Conservation (phyloP, 2,113 vertebrate species). For the Salvator merianae region DNA sequence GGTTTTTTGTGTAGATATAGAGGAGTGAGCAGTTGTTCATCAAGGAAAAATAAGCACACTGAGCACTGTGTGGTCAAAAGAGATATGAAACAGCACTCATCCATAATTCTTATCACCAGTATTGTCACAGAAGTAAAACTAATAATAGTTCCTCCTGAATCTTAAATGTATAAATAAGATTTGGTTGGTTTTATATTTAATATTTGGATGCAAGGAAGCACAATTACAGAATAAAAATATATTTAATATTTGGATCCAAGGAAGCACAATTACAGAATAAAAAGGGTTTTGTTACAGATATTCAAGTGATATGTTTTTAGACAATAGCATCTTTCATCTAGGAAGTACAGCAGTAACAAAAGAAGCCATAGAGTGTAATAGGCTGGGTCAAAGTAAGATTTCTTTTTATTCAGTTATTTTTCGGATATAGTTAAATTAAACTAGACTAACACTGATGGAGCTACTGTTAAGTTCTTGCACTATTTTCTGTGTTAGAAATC, state of each 20-base stretch:
- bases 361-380: conserved; percentile 36
- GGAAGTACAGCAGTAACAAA: conserved; percentile 41
- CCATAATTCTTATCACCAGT: not conserved
- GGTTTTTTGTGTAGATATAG: not conserved
- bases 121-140: not conserved
- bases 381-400: conserved; percentile 42
- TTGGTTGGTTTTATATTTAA: not conserved
- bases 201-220: not conserved
- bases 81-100: not conserved
- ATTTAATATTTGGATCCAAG: not conserved
- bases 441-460: conserved; percentile 63
- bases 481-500: conserved; percentile 68
- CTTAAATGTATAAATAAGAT: not conserved
- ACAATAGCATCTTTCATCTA: conserved; percentile 33
- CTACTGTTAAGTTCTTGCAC: conserved; percentile 63
- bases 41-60: not conserved
- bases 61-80: not conserved
- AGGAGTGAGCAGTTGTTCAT: not conserved
- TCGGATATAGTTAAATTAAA: conserved; percentile 39
- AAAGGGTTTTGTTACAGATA: not conserved
- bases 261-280: not conserved
- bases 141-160: not conserved
- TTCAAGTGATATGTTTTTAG: not conserved
- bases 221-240: not conserved
- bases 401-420: conserved; percentile 41